Evolutionary conservation across 2,888 invertebrate species (phyloP).

Genomic region (Andrena dorsata): DNA sequence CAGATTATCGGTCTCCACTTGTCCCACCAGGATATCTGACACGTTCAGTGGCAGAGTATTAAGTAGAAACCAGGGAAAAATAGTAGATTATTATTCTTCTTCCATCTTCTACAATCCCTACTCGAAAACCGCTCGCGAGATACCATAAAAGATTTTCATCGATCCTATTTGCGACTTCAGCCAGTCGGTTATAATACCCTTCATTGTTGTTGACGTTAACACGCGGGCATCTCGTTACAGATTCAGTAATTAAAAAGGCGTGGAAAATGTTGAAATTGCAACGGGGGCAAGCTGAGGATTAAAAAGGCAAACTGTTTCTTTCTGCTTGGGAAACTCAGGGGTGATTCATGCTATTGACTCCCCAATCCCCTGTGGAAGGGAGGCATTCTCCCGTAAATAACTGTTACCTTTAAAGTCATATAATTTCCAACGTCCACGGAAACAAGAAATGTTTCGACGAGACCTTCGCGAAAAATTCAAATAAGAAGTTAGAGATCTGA

Average conservation of each 20-base stretch:
- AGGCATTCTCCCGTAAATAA: constrained; percentile 50
- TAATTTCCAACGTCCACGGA: constrained; percentile 13
- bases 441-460: not conserved
- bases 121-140: not conserved
- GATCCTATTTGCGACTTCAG: constrained; percentile 13
- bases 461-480: not conserved
- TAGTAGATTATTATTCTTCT: not conserved
- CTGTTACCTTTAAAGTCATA: constrained; percentile 30
- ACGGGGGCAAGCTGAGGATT: constrained; percentile 12
- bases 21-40: constrained; percentile 25
- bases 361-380: constrained; percentile 34
- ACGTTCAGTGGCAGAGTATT: not conserved
- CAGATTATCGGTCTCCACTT: constrained; percentile 40
- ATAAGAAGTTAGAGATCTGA: not conserved
- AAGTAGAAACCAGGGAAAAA: constrained; percentile 10
- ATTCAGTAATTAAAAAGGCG: not conserved
- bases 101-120: not conserved
- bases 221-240: not conserved
- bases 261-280: not conserved
- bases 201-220: not conserved
- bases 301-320: constrained; percentile 43
- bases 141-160: constrained; percentile 40
- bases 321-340: constrained; percentile 21
- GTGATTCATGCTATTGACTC: constrained; percentile 44
- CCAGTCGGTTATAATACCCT: not conserved